Evolutionary conservation across 2,113 vertebrate species (phyloP).

Genomic region (Ciconia boyciana): DNA sequence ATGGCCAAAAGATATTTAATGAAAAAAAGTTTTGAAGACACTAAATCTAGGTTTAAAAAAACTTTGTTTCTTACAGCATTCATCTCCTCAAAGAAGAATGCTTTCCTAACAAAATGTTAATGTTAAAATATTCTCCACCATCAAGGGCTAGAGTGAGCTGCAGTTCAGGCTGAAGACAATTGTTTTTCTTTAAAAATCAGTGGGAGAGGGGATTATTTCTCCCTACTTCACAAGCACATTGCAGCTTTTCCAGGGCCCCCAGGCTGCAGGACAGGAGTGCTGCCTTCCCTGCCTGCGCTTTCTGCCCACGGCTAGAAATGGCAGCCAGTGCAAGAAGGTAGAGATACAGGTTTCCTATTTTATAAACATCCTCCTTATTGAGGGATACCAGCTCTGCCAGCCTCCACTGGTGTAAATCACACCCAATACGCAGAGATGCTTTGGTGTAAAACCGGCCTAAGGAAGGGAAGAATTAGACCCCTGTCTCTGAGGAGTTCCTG

Average conservation of each 20-base stretch:
- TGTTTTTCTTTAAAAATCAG: background rate
- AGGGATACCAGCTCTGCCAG: background rate
- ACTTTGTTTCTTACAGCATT: background rate
- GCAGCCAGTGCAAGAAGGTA: background rate
- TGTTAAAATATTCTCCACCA: background rate
- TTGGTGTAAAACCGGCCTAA: background rate
- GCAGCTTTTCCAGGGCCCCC: background rate
- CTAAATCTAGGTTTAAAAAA: background rate
- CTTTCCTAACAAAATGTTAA: background rate
- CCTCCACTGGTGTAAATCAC: background rate
- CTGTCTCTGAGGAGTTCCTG: background rate
- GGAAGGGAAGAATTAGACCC: background rate
- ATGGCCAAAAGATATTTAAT: background rate
- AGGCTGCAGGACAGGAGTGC: rapidly evolving
- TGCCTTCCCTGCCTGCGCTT: background rate
- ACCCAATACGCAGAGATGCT: background rate
- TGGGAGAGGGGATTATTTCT: background rate
- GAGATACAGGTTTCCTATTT: background rate
- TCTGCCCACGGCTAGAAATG: background rate
- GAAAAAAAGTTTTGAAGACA: background rate
- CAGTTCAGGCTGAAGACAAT: background rate
- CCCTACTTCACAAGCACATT: background rate
- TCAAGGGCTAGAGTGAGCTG: background rate
- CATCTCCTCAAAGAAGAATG: background rate
- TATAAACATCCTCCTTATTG: background rate